A percentile compares a stretch with the other conserved stretches of the same genome.
Conservation (phyloP, 2,888 invertebrate species). For the Gymnoscelis rufifasciata region DNA sequence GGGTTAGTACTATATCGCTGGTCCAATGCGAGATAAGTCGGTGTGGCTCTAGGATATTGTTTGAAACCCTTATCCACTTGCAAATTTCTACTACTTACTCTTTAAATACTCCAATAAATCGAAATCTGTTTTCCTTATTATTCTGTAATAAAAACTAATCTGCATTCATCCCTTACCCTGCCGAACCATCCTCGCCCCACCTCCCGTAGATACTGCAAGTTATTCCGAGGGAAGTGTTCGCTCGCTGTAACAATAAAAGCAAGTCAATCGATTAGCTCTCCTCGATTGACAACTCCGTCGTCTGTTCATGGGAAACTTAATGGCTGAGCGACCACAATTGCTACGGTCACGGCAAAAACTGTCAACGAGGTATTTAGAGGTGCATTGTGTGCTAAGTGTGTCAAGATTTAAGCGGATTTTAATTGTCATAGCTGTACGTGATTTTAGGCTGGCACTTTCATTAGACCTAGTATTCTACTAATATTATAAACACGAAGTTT, state of each 20-base stretch:
- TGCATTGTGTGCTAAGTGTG: background rate
- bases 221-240: constrained; percentile 85
- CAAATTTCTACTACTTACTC: too few relatives aligned
- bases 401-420: background rate
- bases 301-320: constrained; percentile 40
- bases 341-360: constrained; percentile 26
- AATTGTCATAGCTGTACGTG: background rate
- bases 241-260: constrained; percentile 47
- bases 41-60: too few relatives aligned
- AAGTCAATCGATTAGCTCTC: constrained; percentile 30
- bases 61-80: too few relatives aligned
- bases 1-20: too few relatives aligned
- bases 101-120: too few relatives aligned
- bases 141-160: background rate
- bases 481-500: too few relatives aligned
- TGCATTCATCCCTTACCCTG: constrained; percentile 68
- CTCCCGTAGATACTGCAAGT: constrained; percentile 89
- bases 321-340: constrained; percentile 41
- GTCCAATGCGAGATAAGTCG: too few relatives aligned
- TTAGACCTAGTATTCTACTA: too few relatives aligned
- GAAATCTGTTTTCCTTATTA: too few relatives aligned
- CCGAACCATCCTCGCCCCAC: constrained; percentile 93
- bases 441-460: too few relatives aligned
- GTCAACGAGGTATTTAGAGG: constrained; percentile 5
- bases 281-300: constrained; percentile 4